A percentile compares a stretch with the other conserved stretches of the same genome.
Evolutionary conservation across 2,113 vertebrate species (phyloP).

Genomic region (Nesoenas mayeri): DNA sequence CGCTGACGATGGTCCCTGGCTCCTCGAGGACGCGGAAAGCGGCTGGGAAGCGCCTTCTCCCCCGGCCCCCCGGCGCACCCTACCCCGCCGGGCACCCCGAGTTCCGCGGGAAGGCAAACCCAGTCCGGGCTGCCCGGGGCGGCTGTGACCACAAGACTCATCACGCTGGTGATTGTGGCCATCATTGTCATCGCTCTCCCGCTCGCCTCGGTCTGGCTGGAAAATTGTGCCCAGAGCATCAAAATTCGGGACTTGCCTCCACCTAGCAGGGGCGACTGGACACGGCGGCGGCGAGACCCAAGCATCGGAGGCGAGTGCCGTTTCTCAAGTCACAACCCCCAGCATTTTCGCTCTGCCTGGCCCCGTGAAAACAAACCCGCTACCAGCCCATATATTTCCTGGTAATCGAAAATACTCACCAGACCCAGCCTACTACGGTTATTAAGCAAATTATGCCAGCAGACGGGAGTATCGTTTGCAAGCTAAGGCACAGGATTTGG

Average conservation of each 20-base stretch:
- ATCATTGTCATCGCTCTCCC: neutral
- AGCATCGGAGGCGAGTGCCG: neutral
- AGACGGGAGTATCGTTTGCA: slow-evolving; percentile 59
- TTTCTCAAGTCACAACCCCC: neutral
- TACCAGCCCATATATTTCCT: slow-evolving; percentile 70
- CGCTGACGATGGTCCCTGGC: neutral
- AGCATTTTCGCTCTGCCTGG: neutral
- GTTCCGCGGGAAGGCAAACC: neutral
- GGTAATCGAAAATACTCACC: slow-evolving; percentile 79
- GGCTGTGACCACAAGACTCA: neutral
- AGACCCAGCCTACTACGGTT: slow-evolving; percentile 69
- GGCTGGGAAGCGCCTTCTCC: neutral
- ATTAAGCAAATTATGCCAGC: slow-evolving; percentile 74
- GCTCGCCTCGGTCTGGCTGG: neutral
- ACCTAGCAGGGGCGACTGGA: neutral
- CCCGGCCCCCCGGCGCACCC: neutral
- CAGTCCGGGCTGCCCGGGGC: neutral
- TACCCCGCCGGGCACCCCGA: neutral
- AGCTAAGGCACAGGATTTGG: slow-evolving; percentile 37
- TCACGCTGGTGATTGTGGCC: neutral
- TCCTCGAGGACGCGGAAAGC: neutral
- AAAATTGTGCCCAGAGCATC: slow-evolving; percentile 13
- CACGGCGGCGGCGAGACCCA: neutral
- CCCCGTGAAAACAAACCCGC: slow-evolving; percentile 35
- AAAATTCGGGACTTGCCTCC: neutral